A percentile compares a stretch with the other conserved stretches of the same genome.
phyloP scores from a whole-genome alignment of 2,113 vertebrate genomes.

The Podiceps cristatus region DNA sequence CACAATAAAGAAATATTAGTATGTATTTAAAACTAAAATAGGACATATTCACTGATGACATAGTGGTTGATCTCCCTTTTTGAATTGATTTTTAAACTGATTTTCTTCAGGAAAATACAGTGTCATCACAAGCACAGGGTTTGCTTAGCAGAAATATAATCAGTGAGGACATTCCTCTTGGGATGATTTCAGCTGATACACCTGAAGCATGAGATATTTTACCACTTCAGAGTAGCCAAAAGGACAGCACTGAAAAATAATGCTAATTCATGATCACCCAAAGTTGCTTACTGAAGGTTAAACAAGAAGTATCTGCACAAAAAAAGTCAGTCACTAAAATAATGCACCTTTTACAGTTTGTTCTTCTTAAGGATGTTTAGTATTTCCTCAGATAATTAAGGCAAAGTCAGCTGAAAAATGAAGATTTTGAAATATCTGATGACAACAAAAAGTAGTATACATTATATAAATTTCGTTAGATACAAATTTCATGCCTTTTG shows the following conservation, averaged over 20 bases:
- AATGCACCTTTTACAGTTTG: not conserved
- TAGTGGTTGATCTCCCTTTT: not conserved
- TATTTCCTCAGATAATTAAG: not conserved
- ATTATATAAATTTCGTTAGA: not conserved
- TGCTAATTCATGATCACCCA: not conserved
- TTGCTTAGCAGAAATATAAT: not conserved
- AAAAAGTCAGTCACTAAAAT: not conserved
- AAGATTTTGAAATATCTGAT: not conserved
- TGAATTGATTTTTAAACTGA: not conserved
- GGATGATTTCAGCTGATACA: not conserved
- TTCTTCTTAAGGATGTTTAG: not conserved
- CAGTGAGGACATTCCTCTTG: not conserved
- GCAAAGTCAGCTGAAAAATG: not conserved
- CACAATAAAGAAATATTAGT: not conserved
- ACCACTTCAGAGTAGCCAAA: not conserved
- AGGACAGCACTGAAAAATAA: not conserved
- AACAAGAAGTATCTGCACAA: not conserved
- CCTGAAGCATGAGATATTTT: not conserved
- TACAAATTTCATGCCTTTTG: not conserved
- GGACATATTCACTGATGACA: not conserved
- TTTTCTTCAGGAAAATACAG: not conserved
- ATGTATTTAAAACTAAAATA: not conserved
- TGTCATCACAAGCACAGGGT: not conserved
- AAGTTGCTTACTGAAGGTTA: not conserved
- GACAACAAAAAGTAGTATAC: not conserved